Base-by-base conservation (phyloP, 2,888 invertebrate species). In the Sericinus montela region DNA sequence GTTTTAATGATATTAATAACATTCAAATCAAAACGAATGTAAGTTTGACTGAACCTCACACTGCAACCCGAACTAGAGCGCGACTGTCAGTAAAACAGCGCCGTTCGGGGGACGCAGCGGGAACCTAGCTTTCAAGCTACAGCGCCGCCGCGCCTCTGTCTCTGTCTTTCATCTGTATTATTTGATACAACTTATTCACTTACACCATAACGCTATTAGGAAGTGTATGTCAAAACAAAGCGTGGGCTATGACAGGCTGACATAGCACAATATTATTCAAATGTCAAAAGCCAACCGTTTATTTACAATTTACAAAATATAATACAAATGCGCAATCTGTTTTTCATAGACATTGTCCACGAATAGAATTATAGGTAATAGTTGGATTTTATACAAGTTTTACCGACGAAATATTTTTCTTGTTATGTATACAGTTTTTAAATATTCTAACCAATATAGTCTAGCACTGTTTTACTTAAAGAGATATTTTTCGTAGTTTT, bases 181-280 rank as follows among this genome's bases (percentile, higher is more conserved):
- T 45, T 32, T 55, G 19, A 28, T 75, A 72, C 65, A 50, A 51
- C 40, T 55, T 8, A 75, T 75, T 72, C 74, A 42, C 60, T 77
- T 62, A 41, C 70, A 67, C 69, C 53, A 58, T 62, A 72, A 72
- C 70, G 75, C 75, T 76, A 68, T 62, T 83, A 82, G 74, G 73
- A 72, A 63, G 68, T 66, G 60, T 77, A 80, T 75, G 85, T 86
- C 86, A 85, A 76, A 87, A 85, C 86, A 87, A 84, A 86, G 85
- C 84, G 82, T 83, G 81, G 79, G 77, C 67, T 68, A 62, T 65
- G 58, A 57, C 55, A 57, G 79, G 77, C 67, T 68, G 63, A 65
- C 57, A 57, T 55, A 57, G 50, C 59, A 53, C n/a, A n/a, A n/a
- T 53, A 50, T 59, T 67, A 54, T 58, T 65, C 60, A 75, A 77